Conservation (phyloP, 1,140 invertebrate genomes). For the Archivesica marissinica region DNA sequence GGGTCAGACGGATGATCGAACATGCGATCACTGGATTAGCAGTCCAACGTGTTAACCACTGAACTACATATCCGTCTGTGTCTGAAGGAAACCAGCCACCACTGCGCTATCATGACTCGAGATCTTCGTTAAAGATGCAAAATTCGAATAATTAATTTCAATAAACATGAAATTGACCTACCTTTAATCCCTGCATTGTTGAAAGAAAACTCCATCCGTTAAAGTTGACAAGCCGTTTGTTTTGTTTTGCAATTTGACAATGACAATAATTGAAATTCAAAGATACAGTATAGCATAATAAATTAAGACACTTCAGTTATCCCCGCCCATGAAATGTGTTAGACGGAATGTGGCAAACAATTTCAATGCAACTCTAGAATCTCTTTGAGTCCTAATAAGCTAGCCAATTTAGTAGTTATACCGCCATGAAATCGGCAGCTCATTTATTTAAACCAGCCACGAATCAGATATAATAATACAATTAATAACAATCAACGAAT, state of each 20-base stretch:
- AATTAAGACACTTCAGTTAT: not conserved
- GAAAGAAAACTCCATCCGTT: not conserved
- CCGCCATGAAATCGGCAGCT: constrained; percentile 26
- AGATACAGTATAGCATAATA: too few relatives aligned
- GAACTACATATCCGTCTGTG: too few relatives aligned
- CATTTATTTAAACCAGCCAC: constrained; percentile 31
- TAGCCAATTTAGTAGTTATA: constrained; percentile 1
- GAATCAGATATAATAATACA: constrained; percentile 30
- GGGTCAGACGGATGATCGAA: too few relatives aligned
- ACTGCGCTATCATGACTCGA: too few relatives aligned
- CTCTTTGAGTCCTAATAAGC: constrained; percentile 1
- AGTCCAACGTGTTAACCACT: too few relatives aligned
- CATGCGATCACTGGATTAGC: too few relatives aligned
- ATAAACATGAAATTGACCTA: too few relatives aligned
- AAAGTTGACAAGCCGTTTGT: not conserved
- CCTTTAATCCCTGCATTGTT: not conserved
- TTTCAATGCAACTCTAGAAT: constrained; percentile 2
- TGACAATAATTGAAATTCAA: too few relatives aligned
- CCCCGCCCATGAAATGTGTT: not conserved
- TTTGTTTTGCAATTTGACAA: not conserved
- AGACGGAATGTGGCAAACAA: constrained; percentile 19
- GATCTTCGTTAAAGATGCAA: too few relatives aligned
- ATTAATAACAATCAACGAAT: constrained; percentile 33
- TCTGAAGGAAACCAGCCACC: too few relatives aligned
- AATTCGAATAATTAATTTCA: too few relatives aligned